Percentiles rank a stretch among this genome's conserved stretches.
phyloP scores from a whole-genome alignment of 2,888 invertebrate species.

The Cylindroiulus punctatus region DNA sequence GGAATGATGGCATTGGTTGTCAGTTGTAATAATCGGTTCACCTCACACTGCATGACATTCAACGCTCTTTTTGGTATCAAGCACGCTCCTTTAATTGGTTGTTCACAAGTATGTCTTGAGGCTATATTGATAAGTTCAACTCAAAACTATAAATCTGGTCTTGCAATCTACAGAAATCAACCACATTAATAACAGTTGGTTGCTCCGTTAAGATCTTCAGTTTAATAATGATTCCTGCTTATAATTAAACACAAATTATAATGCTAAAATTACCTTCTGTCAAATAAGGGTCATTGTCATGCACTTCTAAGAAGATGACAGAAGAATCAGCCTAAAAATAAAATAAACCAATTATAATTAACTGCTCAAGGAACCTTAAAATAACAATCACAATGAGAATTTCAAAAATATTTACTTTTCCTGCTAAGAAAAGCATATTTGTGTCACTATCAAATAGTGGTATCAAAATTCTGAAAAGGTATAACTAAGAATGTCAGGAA shows the following conservation, averaged over 20 bases:
- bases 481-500: not conserved
- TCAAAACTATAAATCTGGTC: not conserved
- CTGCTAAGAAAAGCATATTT: slow-evolving; percentile 92
- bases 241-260: not conserved
- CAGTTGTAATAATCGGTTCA: slow-evolving; percentile 87
- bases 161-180: no score
- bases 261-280: slow-evolving; percentile 75
- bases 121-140: slow-evolving; percentile 59
- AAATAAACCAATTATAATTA: not conserved
- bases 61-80: slow-evolving; percentile 90
- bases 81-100: slow-evolving; percentile 92
- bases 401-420: slow-evolving; percentile 73
- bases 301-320: slow-evolving; percentile 88
- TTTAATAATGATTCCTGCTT: not conserved
- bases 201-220: not conserved
- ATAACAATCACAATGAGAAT: not conserved
- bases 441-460: slow-evolving; percentile 94
- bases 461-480: slow-evolving; percentile 76
- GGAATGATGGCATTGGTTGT: slow-evolving; percentile 88
- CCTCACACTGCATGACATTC: slow-evolving; percentile 97
- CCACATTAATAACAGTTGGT: not conserved
- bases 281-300: slow-evolving; percentile 87
- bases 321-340: slow-evolving; percentile 78
- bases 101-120: slow-evolving; percentile 83
- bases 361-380: not conserved